phyloP scores from a whole-genome alignment of 2,797 vertebrate genomes.

The Florisuga fusca region DNA sequence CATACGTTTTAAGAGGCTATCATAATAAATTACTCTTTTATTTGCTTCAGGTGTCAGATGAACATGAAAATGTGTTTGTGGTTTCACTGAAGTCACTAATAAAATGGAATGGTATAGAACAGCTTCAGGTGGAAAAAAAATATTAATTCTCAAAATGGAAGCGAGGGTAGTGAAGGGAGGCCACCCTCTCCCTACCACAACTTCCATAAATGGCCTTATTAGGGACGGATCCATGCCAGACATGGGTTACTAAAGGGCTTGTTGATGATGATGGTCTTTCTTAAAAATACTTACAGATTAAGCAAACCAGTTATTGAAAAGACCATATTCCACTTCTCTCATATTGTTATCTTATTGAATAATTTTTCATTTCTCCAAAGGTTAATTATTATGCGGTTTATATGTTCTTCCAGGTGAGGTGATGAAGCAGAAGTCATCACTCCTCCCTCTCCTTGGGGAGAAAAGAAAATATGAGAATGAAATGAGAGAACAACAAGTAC shows the following conservation, averaged over 20 bases:
- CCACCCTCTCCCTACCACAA: not conserved
- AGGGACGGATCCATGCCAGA: not conserved
- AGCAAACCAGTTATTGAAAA: not conserved
- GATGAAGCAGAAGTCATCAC: not conserved
- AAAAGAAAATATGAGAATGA: not conserved
- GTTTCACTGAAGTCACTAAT: not conserved
- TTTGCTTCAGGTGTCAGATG: not conserved
- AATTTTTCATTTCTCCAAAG: not conserved
- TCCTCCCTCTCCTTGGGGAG: not conserved
- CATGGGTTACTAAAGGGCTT: not conserved
- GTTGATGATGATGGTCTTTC: not conserved
- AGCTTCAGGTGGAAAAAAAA: not conserved
- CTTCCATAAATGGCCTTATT: not conserved
- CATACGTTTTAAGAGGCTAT: not conserved
- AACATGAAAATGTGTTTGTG: not conserved
- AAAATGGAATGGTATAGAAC: not conserved
- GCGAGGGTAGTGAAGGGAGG: not conserved
- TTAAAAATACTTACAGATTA: not conserved
- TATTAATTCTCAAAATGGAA: not conserved
- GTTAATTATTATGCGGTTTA: not conserved
- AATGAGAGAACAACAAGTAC: not conserved
- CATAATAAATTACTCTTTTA: not conserved
- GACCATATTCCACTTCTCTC: not conserved
- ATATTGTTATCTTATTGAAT: not conserved
- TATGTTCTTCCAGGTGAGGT: not conserved